Base-by-base conservation (phyloP, 2,113 vertebrate genomes). In the Notiomystis cincta region DNA sequence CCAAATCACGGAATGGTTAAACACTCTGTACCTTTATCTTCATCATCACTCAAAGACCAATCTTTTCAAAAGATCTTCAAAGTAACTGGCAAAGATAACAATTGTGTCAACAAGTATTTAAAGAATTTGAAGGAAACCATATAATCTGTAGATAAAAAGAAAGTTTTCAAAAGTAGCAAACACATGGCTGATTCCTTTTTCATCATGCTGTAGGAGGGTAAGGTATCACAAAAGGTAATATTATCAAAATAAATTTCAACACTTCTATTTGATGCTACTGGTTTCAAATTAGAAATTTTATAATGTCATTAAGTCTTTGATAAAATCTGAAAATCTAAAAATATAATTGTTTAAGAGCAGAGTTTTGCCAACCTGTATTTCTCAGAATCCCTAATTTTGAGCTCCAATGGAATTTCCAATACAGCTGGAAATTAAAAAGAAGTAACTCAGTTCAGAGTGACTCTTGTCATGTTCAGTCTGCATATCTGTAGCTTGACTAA, bases 11-110 rank as follows among this genome's bases (percentile, higher is more conserved):
- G 37, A 71, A 75, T 69, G 22, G 37, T 35, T 93, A 85, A 93
- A 91, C 12, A 31, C 30, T 73, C 31, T 56, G 6, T 31, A 42
- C 11, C 27, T 91, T 93, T 62, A 71, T 75, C 54, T 95, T 90
- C 40, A 71, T 93, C 89, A 58, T 80, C 67, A 83, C 20, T 60
- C n/a, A 76, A 84, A 94, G 22, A 48, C 72, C 70, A n/a, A 65
- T 64, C 6, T 54, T 89, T 92, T 85, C 38, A 73, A 83, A 87
- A 87, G 50, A 82, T 78, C 60, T 93, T 92, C 86, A 93, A 82
- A 70, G 50, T 89, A 85, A 72, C 37, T 71, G 72, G 54, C 14
- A 85, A 90, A 85, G n/a, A 85, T 89, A 90, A 84, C 7, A 60
- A 84, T 28, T 64, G 50, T 76, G 38, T 75, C 60, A 94, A 91